These are phyloP conservation scores for Dryomyza anilis DNA, from an alignment of 2,888 invertebrate species.

Conservation along the genomic window DNA sequence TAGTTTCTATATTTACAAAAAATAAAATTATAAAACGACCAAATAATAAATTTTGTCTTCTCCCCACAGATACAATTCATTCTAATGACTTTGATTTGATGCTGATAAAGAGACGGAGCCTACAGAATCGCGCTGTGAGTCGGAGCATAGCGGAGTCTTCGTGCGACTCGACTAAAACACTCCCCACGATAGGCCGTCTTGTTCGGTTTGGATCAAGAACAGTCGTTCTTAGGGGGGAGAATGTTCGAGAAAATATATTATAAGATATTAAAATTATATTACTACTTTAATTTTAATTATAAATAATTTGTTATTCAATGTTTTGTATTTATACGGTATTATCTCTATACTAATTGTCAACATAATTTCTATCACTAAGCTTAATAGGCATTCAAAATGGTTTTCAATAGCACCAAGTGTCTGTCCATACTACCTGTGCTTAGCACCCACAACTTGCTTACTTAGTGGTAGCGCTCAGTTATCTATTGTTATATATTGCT, in stretches of 20 bases:
- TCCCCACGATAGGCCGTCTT: constrained; percentile 19
- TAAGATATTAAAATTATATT: too few species aligned
- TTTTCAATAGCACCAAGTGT: too few species aligned
- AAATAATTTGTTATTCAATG: too few species aligned
- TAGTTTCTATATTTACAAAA: constrained; percentile 18
- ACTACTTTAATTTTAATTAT: too few species aligned
- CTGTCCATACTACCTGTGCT: too few species aligned
- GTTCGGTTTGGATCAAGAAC: constrained; percentile 14
- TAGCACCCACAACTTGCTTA: too few species aligned
- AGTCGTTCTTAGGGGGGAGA: constrained; percentile 24
- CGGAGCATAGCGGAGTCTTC: constrained; percentile 24
- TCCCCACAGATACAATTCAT: constrained; percentile 14
- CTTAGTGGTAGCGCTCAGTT: too few species aligned
- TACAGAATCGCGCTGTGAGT: constrained; percentile 16
- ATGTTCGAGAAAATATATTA: constrained; percentile 18
- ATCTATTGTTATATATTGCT: too few species aligned
- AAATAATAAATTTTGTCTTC: constrained; percentile 28
- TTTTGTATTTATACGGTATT: too few species aligned
- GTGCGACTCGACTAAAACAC: constrained; percentile 26
- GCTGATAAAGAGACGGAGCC: background rate
- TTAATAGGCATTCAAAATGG: too few species aligned
- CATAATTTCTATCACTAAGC: too few species aligned
- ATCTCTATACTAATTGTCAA: too few species aligned
- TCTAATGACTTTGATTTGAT: background rate
- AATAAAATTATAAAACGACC: constrained; percentile 25